Evolutionary conservation across 2,797 vertebrate species (phyloP), one percentile per base, ranked within the genome.

Genomic region (Halcyon leucocephala): DNA sequence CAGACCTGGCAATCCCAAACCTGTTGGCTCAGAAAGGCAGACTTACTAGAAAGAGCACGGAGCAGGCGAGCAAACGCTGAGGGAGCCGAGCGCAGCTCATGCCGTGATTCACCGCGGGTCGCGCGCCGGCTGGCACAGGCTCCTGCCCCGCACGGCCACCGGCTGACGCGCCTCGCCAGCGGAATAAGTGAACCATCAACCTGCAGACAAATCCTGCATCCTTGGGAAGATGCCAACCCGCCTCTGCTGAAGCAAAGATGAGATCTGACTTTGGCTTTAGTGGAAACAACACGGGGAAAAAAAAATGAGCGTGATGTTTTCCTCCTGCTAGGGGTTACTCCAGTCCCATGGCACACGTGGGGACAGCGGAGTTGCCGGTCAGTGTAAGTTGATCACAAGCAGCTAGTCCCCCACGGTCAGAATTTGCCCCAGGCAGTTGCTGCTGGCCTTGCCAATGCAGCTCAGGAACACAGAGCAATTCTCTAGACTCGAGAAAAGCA

Each of bases 81-180:
- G 2, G 25, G 48, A 72, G 69, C 89, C 62, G 31, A 44, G 70
- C 0, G 24, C 17, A 18, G 67, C 62, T 82, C 11, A 42, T 3
- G 2, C 24, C 2, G 10, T 1, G 8, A 19, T 60, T 29, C 5
- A 29, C 21, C 1, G 54, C 0, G 8, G 33, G 1, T 19, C 10
- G 5, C 5, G 39, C 1, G 25, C 31, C 5, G 25, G 58, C 77
- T 22, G 26, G 14, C 51, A 17, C 26, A 52, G 51, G 51, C 15
- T 52, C 16, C 46, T 48, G 46, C 46, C 46, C 46, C 46, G 46
- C 46, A 48, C 46, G 21, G 21, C 21, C 7, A 22, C 46, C 11
- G 42, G 42, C 29, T 4, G 11, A 4, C 15, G 11, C 3, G 3
- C 7, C 46, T 12, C 28, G 62, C 55, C 92, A 69, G 14, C 39